Evolutionary conservation across 2,888 invertebrate genomes (phyloP), one percentile per base, ranked within the genome.

Genomic region (Pardosa pseudoannulata): DNA sequence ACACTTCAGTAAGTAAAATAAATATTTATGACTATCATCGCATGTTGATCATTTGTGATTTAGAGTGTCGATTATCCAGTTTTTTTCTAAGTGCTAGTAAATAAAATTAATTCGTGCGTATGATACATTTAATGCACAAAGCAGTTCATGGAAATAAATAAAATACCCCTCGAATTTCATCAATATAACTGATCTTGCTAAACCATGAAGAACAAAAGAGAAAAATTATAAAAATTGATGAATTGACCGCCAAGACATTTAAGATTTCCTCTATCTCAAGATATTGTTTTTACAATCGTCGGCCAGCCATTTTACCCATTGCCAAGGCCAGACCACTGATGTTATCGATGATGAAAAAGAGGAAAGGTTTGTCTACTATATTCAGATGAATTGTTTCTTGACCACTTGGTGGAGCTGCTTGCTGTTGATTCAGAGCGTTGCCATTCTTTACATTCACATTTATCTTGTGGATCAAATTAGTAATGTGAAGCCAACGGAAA

Each of bases 261-360:
- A 56, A 56, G n/a, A 6, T 56, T 19, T 56, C 5, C 23, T 23
- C 56, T 56, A 56, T 6, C 5, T 56, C 5, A 56, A 56, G 3
- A 6, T 11, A 16, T 56, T 19, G 16, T 19, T 0, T 71, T 70
- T 79, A 79, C 27, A 86, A 23, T 28, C 79, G 64, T 39, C 87
- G 73, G 27, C 71, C 76, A 13, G 87, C 73, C 87, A 89, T 82
- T 81, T 89, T 90, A 0, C 90, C 90, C 88, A 90, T 89, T 2
- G 85, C 88, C 70, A 90, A 70, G n/a, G 89, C 88, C n/a, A 90
- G 75, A 50, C 90, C 90, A 31, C 88, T 89, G 29, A 90, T 79
- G 50, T 88, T 89, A 73, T 90, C 90, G 23, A 90, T 82, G 64
- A 90, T 85, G 31, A 90, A 89, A 68, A 88, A 90, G 13, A 90